phyloP scores from a whole-genome alignment of 2,797 vertebrate genomes.

The Labeo calbasu region DNA sequence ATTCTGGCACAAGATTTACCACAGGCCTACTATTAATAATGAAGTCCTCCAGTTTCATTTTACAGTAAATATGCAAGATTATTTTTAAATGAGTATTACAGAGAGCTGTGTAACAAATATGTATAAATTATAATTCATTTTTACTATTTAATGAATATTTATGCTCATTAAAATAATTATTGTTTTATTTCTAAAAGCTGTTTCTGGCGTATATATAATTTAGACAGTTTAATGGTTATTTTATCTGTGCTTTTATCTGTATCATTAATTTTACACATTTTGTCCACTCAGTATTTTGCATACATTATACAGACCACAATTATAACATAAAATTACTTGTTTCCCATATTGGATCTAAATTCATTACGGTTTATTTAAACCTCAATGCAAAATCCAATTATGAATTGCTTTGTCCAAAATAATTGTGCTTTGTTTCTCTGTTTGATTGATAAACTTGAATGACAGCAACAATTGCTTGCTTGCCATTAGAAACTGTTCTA shows the following conservation, averaged over 20 bases:
- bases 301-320: not conserved
- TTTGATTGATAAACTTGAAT: conserved; percentile 7
- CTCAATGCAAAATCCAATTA: not conserved
- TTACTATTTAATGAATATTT: not conserved
- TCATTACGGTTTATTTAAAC: not conserved
- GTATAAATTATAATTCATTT: not conserved
- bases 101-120: not conserved
- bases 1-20: not conserved
- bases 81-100: not conserved
- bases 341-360: not conserved
- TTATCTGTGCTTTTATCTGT: not conserved
- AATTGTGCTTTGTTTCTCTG: not conserved
- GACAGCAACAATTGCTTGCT: not conserved
- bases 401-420: conserved; percentile 3
- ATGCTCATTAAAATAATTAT: not conserved
- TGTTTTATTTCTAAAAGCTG: not conserved
- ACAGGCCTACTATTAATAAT: not conserved
- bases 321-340: not conserved
- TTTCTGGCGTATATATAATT: not conserved
- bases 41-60: not conserved
- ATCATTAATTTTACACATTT: not conserved
- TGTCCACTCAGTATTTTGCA: not conserved
- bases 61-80: not conserved
- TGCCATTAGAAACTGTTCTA: not conserved
- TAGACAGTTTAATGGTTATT: not conserved